Evolutionary conservation across 2,888 invertebrate genomes (phyloP).

Genomic region (Drosophila leonis): DNA sequence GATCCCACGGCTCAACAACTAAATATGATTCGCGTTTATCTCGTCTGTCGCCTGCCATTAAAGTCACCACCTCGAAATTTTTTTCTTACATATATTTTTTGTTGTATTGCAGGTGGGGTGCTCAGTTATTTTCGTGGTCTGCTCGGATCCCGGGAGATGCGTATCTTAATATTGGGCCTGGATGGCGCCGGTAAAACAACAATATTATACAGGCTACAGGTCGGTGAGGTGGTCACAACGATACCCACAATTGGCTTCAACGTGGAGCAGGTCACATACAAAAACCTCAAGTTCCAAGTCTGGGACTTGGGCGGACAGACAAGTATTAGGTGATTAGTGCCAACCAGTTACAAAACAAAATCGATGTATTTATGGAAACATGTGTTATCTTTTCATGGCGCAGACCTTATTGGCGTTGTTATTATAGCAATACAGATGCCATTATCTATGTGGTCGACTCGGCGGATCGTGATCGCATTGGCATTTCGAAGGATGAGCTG

Average conservation of each 20-base stretch:
- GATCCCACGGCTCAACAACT: not conserved
- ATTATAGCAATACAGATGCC: slow-evolving; percentile 99
- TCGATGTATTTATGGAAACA: not conserved
- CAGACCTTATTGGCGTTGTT: slow-evolving; percentile 99
- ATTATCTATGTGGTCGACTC: slow-evolving; percentile 99
- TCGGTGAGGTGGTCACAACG: slow-evolving; percentile 99
- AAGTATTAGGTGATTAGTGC: slow-evolving; percentile 93
- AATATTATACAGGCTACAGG: slow-evolving; percentile 98
- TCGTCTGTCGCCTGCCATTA: slow-evolving; percentile 43
- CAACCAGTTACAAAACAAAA: not conserved
- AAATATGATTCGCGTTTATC: slow-evolving; percentile 10
- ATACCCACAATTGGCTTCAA: slow-evolving; percentile 99
- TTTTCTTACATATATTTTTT: slow-evolving; percentile 17
- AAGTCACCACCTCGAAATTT: slow-evolving; percentile 47
- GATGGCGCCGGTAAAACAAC: slow-evolving; percentile 99
- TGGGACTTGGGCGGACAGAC: slow-evolving; percentile 99
- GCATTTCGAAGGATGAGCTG: slow-evolving; percentile 99
- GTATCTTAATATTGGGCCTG: slow-evolving; percentile 98
- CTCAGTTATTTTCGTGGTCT: slow-evolving; percentile 98
- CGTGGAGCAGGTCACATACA: slow-evolving; percentile 99
- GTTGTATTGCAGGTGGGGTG: slow-evolving; percentile 91
- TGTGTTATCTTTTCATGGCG: slow-evolving; percentile 10
- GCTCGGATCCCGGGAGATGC: slow-evolving; percentile 98
- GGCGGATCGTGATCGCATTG: slow-evolving; percentile 99
- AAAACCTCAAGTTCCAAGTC: slow-evolving; percentile 99